A percentile compares a stretch with the other conserved stretches of the same genome.
phyloP scores from a whole-genome alignment of 2,113 vertebrate species.

The Manacus vitellinus region DNA sequence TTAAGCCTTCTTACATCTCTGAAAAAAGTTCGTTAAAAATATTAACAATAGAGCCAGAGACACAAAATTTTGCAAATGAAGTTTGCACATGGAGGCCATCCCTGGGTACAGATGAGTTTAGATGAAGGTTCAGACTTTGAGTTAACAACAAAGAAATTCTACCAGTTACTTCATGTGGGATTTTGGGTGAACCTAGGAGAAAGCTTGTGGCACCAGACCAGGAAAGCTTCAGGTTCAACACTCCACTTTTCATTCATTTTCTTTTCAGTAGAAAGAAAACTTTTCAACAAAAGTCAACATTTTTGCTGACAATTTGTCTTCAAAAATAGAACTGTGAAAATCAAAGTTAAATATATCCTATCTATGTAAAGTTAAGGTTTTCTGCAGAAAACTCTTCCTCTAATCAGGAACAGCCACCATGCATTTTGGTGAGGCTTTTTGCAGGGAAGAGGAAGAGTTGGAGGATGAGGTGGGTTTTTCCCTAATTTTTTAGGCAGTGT shows the following conservation, averaged over 20 bases:
- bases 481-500: neutral
- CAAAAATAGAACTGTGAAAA: neutral
- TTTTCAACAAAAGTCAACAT: neutral
- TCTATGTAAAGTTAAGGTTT: neutral
- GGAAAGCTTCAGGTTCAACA: neutral
- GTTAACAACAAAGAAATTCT: neutral
- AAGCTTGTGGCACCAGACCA: fast-evolving
- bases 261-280: neutral
- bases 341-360: neutral
- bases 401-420: neutral
- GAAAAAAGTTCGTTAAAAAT: neutral
- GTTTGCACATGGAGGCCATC: neutral
- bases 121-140: neutral
- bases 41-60: neutral
- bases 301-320: neutral
- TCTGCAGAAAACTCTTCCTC: neutral
- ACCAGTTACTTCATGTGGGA: neutral
- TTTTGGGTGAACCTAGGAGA: neutral
- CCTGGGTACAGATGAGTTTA: neutral
- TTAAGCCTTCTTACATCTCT: neutral
- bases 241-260: neutral
- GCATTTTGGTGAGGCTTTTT: neutral
- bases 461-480: neutral
- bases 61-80: neutral
- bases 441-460: neutral